Base-by-base conservation (phyloP, 2,113 vertebrate species). In the Poeciliopsis prolifica region DNA sequence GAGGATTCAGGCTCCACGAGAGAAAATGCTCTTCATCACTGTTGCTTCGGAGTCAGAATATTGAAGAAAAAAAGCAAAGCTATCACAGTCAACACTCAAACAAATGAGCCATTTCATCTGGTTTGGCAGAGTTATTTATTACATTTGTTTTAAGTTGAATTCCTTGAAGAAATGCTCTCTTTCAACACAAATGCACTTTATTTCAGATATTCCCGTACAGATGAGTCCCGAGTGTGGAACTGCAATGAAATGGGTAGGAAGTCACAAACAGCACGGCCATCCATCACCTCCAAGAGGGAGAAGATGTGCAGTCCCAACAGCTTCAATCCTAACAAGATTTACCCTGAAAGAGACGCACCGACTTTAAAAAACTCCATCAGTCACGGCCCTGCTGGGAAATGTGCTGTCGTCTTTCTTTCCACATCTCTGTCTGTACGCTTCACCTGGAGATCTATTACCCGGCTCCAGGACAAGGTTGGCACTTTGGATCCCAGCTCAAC, bases 281-380 rank as follows among this genome's bases (percentile, higher is more conserved):
- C 71, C 70, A 81, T 88, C 86, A 86, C 70, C 29, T 68, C 69
- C 64, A 70, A 66, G 44, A 22, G 71, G 79, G 35, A 11, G 15
- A 62, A 68, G 66, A 24, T 51, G 2, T 14, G 42, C 51, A 40
- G 30, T 44, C 79, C 30, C 64, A 35, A 31, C 67, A 61, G 67
- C 68, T 75, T 61, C 73, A 61, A 22, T 75, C 72, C 67, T 75
- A n/a, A 13, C 24, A 28, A 19, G 79, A 84, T 86, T 83, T 72
- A 85, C 72, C 82, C 75, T 64, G 77, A 74, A 68, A 77, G 68
- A 69, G 51, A 51, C 22, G 60, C 64, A 51, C 26, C 70, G 6
- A 15, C 44, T 29, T 42, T 33, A 19, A 44, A 26, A 33, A 58
- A 15, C 42, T 44, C 75, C 61, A 87, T 87, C 83, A 84, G 29